phyloP scores from a whole-genome alignment of 2,888 invertebrate genomes.

The Autographa gamma region DNA sequence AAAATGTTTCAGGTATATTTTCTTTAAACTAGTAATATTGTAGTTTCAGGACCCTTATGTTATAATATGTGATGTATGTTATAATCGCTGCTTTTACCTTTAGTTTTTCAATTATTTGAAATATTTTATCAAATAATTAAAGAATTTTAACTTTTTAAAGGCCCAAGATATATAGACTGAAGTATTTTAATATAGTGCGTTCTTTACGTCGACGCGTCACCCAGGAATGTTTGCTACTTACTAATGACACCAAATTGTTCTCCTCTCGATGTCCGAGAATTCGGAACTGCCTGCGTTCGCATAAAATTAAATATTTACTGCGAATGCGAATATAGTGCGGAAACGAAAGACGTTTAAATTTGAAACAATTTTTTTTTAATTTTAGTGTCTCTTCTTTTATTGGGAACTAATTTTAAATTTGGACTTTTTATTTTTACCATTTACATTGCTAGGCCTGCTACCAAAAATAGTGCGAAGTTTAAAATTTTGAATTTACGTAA shows the following conservation, averaged over 20 bases:
- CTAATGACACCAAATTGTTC: constrained; percentile 79
- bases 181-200: constrained; percentile 72
- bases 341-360: not conserved
- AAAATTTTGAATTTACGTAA: not conserved
- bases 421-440: not conserved
- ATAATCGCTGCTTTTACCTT: too few species aligned
- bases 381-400: not conserved
- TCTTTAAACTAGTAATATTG: too few species aligned
- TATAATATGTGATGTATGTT: too few species aligned
- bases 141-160: not conserved
- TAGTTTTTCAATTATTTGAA: not conserved
- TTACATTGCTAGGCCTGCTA: not conserved
- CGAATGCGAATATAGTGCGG: not conserved
- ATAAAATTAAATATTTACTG: constrained; percentile 68
- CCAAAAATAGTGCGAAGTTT: not conserved
- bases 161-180: constrained; percentile 30
- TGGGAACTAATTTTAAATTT: not conserved
- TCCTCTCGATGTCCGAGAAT: constrained; percentile 74
- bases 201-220: constrained; percentile 69
- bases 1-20: too few species aligned
- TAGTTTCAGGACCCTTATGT: too few species aligned
- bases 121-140: not conserved
- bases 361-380: too few species aligned
- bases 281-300: constrained; percentile 65
- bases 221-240: constrained; percentile 75